Evolutionary conservation across 1,140 invertebrate species (phyloP).

Genomic region (Bombus turneri): DNA sequence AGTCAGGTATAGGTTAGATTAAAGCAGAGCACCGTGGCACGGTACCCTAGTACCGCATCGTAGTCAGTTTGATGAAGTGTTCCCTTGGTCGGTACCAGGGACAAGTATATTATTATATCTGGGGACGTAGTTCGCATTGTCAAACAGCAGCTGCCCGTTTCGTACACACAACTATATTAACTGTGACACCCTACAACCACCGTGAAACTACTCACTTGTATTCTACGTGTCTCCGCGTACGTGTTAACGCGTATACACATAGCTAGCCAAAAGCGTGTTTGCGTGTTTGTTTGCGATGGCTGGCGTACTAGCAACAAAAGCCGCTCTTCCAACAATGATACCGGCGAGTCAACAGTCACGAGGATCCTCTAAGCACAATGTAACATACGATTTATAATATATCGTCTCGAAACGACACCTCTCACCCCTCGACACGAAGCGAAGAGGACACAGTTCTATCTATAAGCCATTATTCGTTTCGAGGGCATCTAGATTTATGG

Average conservation of each 20-base stretch:
- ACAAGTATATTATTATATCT: constrained; percentile 81
- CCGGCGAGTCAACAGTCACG: constrained; percentile 80
- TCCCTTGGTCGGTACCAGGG: constrained; percentile 61
- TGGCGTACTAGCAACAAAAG: constrained; percentile 74
- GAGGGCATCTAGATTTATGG: constrained; percentile 47
- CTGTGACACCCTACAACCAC: constrained; percentile 58
- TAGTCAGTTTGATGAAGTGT: constrained; percentile 80
- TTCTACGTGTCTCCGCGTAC: constrained; percentile 34
- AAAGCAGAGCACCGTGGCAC: constrained; percentile 53
- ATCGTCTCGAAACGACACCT: constrained; percentile 66
- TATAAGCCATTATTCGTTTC: constrained; percentile 60
- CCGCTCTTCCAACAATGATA: constrained; percentile 78
- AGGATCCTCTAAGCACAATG: constrained; percentile 79
- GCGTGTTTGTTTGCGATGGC: constrained; percentile 80
- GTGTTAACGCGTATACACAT: neutral
- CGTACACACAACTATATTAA: constrained; percentile 79
- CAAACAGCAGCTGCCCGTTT: constrained; percentile 76
- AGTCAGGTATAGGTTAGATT: constrained; percentile 50
- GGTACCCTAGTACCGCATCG: constrained; percentile 62
- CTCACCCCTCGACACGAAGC: constrained; percentile 27
- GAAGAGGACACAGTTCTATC: constrained; percentile 52
- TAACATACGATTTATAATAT: constrained; percentile 81
- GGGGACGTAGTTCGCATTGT: constrained; percentile 76
- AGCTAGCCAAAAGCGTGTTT: constrained; percentile 43
- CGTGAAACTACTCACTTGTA: constrained; percentile 23